These are phyloP conservation scores for Diadema setosum DNA, from an alignment of 35 echinoderm and acorn worm genomes.

Conservation along the genomic window DNA sequence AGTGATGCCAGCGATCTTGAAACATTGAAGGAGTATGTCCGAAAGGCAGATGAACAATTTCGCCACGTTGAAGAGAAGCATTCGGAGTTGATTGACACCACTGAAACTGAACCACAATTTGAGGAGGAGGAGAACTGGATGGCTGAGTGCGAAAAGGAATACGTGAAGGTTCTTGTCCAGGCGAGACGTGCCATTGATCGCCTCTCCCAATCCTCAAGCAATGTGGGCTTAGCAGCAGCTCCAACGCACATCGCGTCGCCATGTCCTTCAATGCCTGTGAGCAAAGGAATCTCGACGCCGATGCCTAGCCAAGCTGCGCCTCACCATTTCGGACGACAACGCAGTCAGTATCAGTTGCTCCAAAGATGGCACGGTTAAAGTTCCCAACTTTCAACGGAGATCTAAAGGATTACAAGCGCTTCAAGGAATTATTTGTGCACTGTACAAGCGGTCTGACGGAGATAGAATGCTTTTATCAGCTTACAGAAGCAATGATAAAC, in stretches of 20 bases:
- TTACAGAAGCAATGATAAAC: constrained; percentile 62
- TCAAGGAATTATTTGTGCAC: constrained; percentile 36
- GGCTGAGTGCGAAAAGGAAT: background rate
- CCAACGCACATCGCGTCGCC: too few relatives aligned
- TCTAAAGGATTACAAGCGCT: constrained; percentile 50
- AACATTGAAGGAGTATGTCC: constrained; percentile 24
- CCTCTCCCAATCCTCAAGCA: background rate
- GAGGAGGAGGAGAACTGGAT: background rate
- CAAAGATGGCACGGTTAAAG: constrained; percentile 70
- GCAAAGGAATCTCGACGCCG: background rate
- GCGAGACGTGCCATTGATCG: background rate
- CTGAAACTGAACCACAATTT: constrained; percentile 1
- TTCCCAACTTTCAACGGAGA: constrained; percentile 64
- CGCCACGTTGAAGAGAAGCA: constrained; percentile 58
- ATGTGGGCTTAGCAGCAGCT: background rate
- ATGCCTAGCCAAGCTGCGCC: background rate
- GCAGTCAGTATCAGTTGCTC: background rate
- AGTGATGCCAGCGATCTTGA: constrained; percentile 30
- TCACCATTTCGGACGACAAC: background rate
- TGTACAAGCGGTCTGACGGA: constrained; percentile 46
- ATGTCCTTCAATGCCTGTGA: background rate
- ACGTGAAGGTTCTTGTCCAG: background rate
- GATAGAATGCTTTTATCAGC: constrained; percentile 70
- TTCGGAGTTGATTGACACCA: constrained; percentile 39
- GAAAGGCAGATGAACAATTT: constrained; percentile 68